Base-by-base conservation (phyloP, 92 coral and sea anemone genomes). In the Actinostola sp. region DNA sequence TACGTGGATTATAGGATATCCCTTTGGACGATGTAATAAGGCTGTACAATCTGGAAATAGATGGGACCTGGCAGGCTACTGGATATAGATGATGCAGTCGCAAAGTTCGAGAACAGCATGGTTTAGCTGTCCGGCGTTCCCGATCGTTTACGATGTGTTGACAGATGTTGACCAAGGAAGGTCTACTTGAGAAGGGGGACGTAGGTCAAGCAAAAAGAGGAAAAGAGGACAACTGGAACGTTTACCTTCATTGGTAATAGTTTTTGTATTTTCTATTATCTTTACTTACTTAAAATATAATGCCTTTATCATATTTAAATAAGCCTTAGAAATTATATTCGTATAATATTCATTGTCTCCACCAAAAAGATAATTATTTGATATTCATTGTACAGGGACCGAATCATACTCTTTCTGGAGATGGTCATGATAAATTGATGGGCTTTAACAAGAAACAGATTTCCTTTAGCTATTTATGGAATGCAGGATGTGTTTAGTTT, bases 361-460 rank as follows among this genome's bases (percentile, higher is more conserved):
- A 39, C 45, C 14, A 14, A 39, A 39, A 39, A 7, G 45, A 7
- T 39, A 14, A 39, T 7, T 39, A 7, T 7, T 7, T 39, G 14
- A 39, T 14, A 39, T 39, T 39, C 45, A 7, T 39, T 39, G 14
- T 14, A 29, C 33, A 44, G 74, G 56, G 86, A 1, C 86, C 86
- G 61, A 79, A 79, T 41, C 72, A 61, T 35, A 72, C 80, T 15
- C 68, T 54, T 16, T 82, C 87, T 11, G 82, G 54, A 1, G 87
- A 82, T 62, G 87, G 87, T 14, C 82, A 82, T 54, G 87, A 74
- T 21, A 82, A 82, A 59, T 44, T 74, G n/a, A 82, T 82, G 82
- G 80, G 85, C 12, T 79, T 14, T 65, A n/a, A 61, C 79, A 33
- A 50, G 61, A 45, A 25, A 53, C 35, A 44, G 24, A 50, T 81